These are phyloP conservation scores for Zosterops lateralis DNA, from an alignment of 2,113 vertebrate species.

Conservation along the genomic window DNA sequence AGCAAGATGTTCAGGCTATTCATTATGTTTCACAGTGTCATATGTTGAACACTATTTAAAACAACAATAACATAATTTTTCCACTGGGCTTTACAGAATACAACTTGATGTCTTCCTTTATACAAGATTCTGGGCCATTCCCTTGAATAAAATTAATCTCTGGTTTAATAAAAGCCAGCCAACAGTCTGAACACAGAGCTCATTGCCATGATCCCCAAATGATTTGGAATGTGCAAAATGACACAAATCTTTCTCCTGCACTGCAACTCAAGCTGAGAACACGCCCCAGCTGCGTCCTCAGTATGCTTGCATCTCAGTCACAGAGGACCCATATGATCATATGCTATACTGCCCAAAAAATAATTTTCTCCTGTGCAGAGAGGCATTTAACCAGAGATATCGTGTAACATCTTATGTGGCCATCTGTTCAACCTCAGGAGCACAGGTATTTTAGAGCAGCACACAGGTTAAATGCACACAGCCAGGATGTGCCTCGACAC, in stretches of 20 bases:
- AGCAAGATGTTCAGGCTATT: constrained; percentile 10
- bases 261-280: neutral
- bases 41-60: neutral
- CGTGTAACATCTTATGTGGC: neutral
- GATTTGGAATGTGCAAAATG: neutral
- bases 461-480: neutral
- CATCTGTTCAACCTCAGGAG: constrained; percentile 21
- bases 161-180: neutral
- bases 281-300: neutral
- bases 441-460: constrained; percentile 41
- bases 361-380: neutral
- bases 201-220: neutral
- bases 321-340: constrained; percentile 30
- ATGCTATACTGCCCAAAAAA: constrained; percentile 30
- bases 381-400: constrained; percentile 11
- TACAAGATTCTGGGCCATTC: neutral
- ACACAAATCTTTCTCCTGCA: neutral
- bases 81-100: neutral
- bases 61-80: neutral
- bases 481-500: neutral
- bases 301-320: neutral
- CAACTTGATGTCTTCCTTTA: neutral
- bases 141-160: neutral
- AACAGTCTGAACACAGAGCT: neutral
- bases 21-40: neutral